Evolutionary conservation across 2,888 invertebrate species (phyloP), one percentile per base, ranked within the genome.

Genomic region (Harmothoe impar): DNA sequence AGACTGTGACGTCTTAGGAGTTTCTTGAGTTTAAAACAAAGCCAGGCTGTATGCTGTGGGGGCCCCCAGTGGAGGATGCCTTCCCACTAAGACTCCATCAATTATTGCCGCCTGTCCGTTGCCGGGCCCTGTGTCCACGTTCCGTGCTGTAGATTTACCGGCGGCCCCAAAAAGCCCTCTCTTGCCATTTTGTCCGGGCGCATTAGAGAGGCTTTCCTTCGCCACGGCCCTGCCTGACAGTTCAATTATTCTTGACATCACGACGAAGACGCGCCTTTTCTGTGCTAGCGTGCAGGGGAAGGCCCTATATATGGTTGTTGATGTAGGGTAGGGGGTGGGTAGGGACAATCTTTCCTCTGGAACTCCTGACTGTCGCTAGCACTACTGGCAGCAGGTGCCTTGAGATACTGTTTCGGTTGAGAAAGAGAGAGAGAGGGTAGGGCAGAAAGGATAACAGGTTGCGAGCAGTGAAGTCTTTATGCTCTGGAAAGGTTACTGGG

Each of bases 201-300:
- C 86, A 86, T 86, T 86, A 86, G 86, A 52, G 29, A 54, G 86
- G 86, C 86, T 86, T 86, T 86, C 56, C 86, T 10, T 86, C 86
- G 56, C 86, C 31, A 25, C 20, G 54, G 54, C 54, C 54, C 29
- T 0, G n/a, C 52, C 86, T 86, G 86, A 86, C 86, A 86, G 86
- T 86, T 86, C 86, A 86, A 86, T 86, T 86, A 86, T 52, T 52
- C 86, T 56, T 86, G 86, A 86, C 86, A 56, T 86, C 56, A 56
- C 52, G 54, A 86, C 86, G 56, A 25, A 54, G 86, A 33, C 29
- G 25, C 72, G 29, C 29, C 72, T 72, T 72, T 72, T 72, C 72
- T 72, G 29, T 72, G 72, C 72, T 72, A 72, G 72, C 72, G 72
- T 72, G 72, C 72, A 5, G n/a, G 62, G 3, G n/a, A 7, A 43